Evolutionary conservation across 1,140 invertebrate species (phyloP).

Genomic region (Argopecten irradians): DNA sequence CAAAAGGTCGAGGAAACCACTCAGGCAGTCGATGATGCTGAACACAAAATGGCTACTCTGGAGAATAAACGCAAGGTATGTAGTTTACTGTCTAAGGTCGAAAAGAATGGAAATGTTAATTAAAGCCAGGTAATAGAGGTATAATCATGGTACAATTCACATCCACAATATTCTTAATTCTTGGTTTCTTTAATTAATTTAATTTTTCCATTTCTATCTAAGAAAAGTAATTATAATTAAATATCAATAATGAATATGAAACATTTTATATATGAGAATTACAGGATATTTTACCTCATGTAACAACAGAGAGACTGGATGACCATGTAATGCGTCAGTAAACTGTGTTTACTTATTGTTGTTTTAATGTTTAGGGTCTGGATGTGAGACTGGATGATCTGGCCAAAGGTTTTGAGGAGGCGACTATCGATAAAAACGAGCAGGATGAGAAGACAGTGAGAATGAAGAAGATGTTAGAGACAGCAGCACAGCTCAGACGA

Average conservation of each 20-base stretch:
- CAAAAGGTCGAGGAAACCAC: slow-evolving; percentile 76
- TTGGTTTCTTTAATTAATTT: no score
- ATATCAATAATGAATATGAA: no score
- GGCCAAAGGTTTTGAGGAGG: slow-evolving; percentile 75
- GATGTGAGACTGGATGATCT: slow-evolving; percentile 74
- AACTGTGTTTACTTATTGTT: not conserved
- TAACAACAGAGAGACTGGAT: not conserved
- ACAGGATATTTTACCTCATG: no score
- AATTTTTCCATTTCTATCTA: no score
- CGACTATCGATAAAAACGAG: slow-evolving; percentile 77
- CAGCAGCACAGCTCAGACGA: slow-evolving; percentile 73
- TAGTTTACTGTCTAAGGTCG: no score
- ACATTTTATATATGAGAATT: no score
- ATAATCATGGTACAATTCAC: no score
- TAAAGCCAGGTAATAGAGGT: no score
- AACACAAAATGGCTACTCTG: slow-evolving; percentile 74
- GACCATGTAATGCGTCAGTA: not conserved
- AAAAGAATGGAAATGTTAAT: no score
- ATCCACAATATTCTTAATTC: no score
- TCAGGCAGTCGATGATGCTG: slow-evolving; percentile 74
- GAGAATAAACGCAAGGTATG: slow-evolving; percentile 73
- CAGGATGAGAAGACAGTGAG: slow-evolving; percentile 75
- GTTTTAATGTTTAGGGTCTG: slow-evolving; percentile 56
- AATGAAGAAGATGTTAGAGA: slow-evolving; percentile 75
- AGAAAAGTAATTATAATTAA: no score